Percentiles rank a stretch among this genome's conserved stretches.
Evolutionary conservation across 2,113 vertebrate genomes (phyloP).

Genomic region (Anolis carolinensis): DNA sequence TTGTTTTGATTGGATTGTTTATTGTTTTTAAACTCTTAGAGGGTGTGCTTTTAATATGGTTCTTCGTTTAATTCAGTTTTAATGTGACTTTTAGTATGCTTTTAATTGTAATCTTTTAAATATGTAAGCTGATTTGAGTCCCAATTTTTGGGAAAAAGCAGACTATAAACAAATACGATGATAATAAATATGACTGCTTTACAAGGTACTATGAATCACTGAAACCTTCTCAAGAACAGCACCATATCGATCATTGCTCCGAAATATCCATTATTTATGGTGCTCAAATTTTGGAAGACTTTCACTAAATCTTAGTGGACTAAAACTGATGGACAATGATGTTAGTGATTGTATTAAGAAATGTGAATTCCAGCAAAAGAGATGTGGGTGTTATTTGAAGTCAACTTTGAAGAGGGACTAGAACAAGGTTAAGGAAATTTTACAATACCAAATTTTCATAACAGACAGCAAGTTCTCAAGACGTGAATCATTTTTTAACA

Average conservation of each 20-base stretch:
- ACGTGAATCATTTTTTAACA: constrained; percentile 10
- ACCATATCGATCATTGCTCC: neutral
- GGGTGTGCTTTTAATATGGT: no score
- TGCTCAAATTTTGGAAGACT: neutral
- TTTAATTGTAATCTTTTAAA: no score
- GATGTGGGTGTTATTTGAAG: no score
- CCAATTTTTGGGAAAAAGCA: no score
- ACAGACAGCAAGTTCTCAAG: neutral
- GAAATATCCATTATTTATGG: neutral
- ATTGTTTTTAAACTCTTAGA: no score
- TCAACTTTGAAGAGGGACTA: neutral
- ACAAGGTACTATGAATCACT: neutral
- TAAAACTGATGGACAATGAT: neutral
- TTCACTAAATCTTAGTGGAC: neutral
- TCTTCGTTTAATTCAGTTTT: no score
- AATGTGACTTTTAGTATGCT: no score
- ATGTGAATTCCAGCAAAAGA: neutral
- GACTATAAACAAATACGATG: no score
- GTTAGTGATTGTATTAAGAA: neutral
- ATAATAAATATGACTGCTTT: neutral
- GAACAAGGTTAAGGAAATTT: neutral
- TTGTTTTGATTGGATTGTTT: no score
- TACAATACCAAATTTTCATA: neutral
- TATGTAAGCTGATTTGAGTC: no score
- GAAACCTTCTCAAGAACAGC: neutral